These are phyloP conservation scores for Heliornis fulica DNA, from an alignment of 2,113 vertebrate species.

Conservation along the genomic window DNA sequence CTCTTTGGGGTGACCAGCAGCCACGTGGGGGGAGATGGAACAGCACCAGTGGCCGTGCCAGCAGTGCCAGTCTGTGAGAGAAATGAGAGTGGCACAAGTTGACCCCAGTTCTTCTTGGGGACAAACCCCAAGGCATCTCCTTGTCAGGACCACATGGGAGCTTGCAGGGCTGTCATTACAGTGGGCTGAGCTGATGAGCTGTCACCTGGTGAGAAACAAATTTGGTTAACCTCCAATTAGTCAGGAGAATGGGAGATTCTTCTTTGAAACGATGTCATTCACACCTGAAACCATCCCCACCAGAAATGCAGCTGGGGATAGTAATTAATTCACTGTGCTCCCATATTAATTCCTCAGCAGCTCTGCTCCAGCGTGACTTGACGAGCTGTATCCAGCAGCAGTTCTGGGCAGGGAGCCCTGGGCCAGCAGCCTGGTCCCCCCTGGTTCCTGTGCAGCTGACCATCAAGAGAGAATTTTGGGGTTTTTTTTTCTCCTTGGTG, in stretches of 20 bases:
- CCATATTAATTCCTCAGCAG: conserved; percentile 69
- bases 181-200: neutral
- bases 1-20: neutral
- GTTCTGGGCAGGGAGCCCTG: conserved; percentile 56
- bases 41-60: accelerated
- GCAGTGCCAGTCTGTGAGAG: neutral
- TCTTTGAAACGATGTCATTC: neutral
- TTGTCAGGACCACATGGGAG: accelerated
- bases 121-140: neutral
- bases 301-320: neutral
- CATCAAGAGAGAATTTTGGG: conserved; percentile 75
- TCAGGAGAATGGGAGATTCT: neutral
- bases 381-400: conserved; percentile 12
- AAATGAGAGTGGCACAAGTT: neutral
- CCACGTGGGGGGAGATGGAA: accelerated
- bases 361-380: neutral
- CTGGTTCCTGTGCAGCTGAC: conserved; percentile 71
- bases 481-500: conserved; percentile 34
- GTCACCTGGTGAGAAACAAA: neutral
- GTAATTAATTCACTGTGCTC: conserved; percentile 75
- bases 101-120: neutral
- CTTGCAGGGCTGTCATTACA: neutral
- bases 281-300: neutral
- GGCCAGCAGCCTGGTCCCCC: conserved; percentile 65
- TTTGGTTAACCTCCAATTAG: neutral